These are phyloP conservation scores for Momotus momota DNA, from an alignment of 2,797 vertebrate genomes.

Conservation along the genomic window DNA sequence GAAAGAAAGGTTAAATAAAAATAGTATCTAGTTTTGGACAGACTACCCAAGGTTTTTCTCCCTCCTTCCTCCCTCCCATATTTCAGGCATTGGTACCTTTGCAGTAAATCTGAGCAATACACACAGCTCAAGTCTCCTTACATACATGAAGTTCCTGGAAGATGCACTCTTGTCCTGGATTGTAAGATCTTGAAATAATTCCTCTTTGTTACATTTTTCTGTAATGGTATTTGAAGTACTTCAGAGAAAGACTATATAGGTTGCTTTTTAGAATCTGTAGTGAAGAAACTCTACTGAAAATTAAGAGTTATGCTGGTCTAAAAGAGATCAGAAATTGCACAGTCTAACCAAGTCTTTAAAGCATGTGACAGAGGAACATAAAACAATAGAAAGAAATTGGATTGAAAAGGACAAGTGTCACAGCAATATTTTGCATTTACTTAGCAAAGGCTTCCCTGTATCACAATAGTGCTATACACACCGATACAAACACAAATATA, in stretches of 20 bases:
- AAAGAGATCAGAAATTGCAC: not conserved
- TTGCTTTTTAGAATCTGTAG: not conserved
- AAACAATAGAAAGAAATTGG: not conserved
- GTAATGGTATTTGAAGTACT: not conserved
- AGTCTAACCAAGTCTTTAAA: not conserved
- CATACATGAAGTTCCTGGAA: not conserved
- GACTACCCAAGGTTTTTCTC: not conserved
- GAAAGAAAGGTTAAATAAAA: not conserved
- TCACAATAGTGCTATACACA: not conserved
- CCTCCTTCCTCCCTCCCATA: fast-evolving
- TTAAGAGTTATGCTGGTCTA: not conserved
- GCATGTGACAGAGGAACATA: not conserved
- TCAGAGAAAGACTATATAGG: not conserved
- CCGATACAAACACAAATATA: not conserved
- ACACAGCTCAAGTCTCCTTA: not conserved
- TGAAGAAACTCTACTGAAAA: not conserved
- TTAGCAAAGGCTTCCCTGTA: not conserved
- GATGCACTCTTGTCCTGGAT: not conserved
- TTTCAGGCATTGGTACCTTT: not conserved
- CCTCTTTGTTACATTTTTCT: not conserved
- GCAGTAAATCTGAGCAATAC: not conserved
- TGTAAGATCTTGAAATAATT: not conserved
- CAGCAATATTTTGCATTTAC: not conserved
- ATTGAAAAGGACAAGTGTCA: not conserved
- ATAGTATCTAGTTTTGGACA: not conserved